These are phyloP conservation scores for Andricus quercusramuli DNA, from an alignment of 2,888 invertebrate species.

Conservation along the genomic window DNA sequence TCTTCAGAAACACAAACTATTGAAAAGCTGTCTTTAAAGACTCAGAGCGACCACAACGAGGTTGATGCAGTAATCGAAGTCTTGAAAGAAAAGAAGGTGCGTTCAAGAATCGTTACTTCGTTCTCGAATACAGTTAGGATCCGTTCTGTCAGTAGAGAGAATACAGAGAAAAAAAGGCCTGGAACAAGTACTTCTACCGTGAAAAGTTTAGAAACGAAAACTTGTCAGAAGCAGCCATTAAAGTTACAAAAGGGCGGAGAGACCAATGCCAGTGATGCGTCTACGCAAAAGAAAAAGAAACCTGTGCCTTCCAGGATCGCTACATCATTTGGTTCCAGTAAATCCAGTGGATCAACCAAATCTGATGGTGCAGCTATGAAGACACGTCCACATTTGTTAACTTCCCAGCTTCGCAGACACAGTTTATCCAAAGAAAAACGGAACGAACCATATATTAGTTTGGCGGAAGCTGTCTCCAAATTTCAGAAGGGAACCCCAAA, in stretches of 20 bases:
- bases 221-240: not conserved
- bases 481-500: conserved; percentile 81
- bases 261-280: not conserved
- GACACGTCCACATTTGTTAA: conserved; percentile 54
- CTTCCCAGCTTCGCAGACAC: conserved; percentile 60
- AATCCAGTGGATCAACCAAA: conserved; percentile 1
- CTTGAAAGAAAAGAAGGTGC: not conserved
- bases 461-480: conserved; percentile 80
- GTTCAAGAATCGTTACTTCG: conserved; percentile 5
- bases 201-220: not conserved
- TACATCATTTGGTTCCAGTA: conserved; percentile 48
- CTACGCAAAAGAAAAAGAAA: conserved; percentile 31
- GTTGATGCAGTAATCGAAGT: not conserved
- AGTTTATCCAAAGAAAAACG: conserved; percentile 54
- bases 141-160: not conserved
- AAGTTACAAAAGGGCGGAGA: not conserved
- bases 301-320: conserved; percentile 46
- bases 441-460: conserved; percentile 76
- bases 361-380: not conserved
- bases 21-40: not conserved
- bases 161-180: not conserved
- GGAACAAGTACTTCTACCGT: not conserved
- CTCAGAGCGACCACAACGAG: not conserved
- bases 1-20: not conserved
- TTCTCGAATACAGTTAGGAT: not conserved